Base-by-base conservation (phyloP, 2,113 vertebrate species). In the Octodon degus region DNA sequence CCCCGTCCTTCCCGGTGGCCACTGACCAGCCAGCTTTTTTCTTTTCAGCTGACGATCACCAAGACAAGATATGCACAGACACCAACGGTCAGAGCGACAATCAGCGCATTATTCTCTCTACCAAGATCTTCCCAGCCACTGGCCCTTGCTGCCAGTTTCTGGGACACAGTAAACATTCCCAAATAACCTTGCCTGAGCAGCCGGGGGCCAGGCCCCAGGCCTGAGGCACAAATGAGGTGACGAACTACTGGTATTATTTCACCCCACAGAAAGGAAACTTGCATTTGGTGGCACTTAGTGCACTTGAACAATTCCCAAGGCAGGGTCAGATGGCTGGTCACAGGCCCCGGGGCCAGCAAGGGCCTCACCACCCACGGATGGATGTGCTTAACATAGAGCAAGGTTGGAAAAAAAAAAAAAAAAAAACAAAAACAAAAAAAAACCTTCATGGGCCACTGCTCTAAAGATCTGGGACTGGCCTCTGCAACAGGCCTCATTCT, bases 61-160 rank as follows among this genome's bases (percentile, higher is more conserved):
- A 50, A 83, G 82, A 86, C 80, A 50, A 62, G 82, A 90, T 63
- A 62, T n/a, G 72, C 63, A 87, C 50, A 90, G 84, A 89, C 89
- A 90, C 58, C 90, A 93, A 91, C 86, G 34, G 58, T 79, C 55
- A 37, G 80, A 97, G 65, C 86, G 97, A 97, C 90, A 93, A 96
- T 68, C 32, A 0, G 72, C 4, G 89, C 93, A 65, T 93, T 88
- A 83, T 83, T 53, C 30, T 84, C 72, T 55, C 47, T 4, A 63
- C 37, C 37, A 20, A 62, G 53, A 84, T 37, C 65, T 16, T 0
- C 65, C 43, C 62, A 1, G 6, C 47, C 11, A 2, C 53, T 50
- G 32, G 70, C 92, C 24, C 60, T 30, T 60, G 47, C 43, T 12
- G 83, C 19, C 5, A 32, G 40, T 55, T 94, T 85, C 72, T 55